These are phyloP conservation scores for Watsonalla binaria DNA, from an alignment of 2,888 invertebrate species.

Conservation along the genomic window DNA sequence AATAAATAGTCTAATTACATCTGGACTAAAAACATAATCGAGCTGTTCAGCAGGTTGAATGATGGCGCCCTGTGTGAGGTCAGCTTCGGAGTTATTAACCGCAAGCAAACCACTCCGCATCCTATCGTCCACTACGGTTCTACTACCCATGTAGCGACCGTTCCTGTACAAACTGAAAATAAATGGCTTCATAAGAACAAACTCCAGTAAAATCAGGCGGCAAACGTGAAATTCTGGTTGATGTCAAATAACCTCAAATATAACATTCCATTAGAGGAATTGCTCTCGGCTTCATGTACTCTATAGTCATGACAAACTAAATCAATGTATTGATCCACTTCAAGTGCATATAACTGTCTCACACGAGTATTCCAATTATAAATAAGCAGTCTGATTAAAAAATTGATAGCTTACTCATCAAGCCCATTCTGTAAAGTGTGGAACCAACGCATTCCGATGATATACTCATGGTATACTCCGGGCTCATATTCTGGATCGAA, in stretches of 20 bases:
- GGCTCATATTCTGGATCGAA: slow-evolving; percentile 79
- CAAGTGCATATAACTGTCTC: no score
- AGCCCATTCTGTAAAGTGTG: slow-evolving; percentile 37
- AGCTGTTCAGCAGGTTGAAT: slow-evolving; percentile 34
- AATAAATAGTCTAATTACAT: slow-evolving; percentile 22
- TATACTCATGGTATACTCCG: slow-evolving; percentile 79
- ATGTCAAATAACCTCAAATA: no score
- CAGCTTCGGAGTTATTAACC: slow-evolving; percentile 38
- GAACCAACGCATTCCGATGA: slow-evolving; percentile 79
- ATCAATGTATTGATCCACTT: no score
- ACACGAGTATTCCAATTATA: no score
- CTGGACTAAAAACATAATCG: slow-evolving; percentile 36
- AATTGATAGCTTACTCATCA: slow-evolving; percentile 26
- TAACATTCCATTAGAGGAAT: no score
- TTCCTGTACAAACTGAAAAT: slow-evolving; percentile 31
- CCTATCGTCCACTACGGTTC: slow-evolving; percentile 28
- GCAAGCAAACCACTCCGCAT: slow-evolving; percentile 34
- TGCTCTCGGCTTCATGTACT: no score
- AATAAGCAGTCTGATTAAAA: background rate
- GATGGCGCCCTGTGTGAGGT: slow-evolving; percentile 36
- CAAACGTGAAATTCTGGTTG: background rate
- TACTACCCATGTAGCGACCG: slow-evolving; percentile 27
- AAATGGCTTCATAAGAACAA: no score
- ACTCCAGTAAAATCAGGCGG: background rate
- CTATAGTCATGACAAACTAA: no score